Evolutionary conservation across 1,140 invertebrate species (phyloP), one percentile per base, ranked within the genome.

Genomic region (Belonocnema kinseyi): DNA sequence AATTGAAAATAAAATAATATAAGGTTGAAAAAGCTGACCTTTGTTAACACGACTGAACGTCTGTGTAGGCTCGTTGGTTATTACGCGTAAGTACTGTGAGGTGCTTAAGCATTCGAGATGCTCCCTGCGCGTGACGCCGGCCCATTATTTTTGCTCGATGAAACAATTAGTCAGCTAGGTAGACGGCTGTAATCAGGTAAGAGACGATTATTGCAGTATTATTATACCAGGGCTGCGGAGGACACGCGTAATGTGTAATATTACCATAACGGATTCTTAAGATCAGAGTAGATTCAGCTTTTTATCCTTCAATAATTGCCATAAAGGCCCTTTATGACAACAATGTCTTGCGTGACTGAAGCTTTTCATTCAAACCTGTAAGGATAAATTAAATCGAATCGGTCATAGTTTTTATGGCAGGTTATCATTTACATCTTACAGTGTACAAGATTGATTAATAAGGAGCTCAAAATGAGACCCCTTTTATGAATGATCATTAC

Each of bases 131-230:
- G 85, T 85, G 85, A 85, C 80, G 75, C 56, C 70, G 53, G n/a
- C 78, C 83, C 82, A 85, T 85, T 85, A 85, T 85, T 83, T 79
- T 81, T 78, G 71, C 74, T 77, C 77, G 82, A 85, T 82, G 85
- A 85, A 85, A 85, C 85, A 85, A 85, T 85, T 85, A 85, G 84
- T 79, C 83, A 82, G 73, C 74, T 21, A 50, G 70, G 52, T 66
- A 53, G 73, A 56, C 76, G 72, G 76, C 80, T 81, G 74, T 83
- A 83, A 83, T 83, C 83, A 84, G 77, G 81, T 82, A 84, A 83
- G 79, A 80, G 77, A 83, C 80, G 83, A 84, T 84, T 84, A 84
- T 75, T 51, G 56, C 66, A 71, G 77, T 75, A 75, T 79, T 77
- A 82, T 81, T 84, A 81, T 83, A 80, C 77, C 70, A 51, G 52